Percentiles rank a stretch among this genome's conserved stretches.
Conservation (phyloP, 1,140 invertebrate genomes). For the Aphidius ervi region DNA sequence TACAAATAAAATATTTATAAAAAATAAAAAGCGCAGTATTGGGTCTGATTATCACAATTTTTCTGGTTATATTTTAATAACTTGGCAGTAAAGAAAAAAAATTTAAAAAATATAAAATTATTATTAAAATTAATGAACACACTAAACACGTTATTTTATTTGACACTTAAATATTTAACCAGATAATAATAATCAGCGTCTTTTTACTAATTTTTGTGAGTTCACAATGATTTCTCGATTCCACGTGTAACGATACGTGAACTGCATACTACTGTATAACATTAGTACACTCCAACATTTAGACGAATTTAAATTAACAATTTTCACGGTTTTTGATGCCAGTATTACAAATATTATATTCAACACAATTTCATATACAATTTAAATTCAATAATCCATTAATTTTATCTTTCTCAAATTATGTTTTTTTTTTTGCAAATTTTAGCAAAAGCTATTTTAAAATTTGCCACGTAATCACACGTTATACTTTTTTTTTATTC, state of each 20-base stretch:
- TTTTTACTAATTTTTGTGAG: slow-evolving; percentile 84
- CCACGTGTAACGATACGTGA: slow-evolving; percentile 82
- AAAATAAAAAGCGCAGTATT: not conserved
- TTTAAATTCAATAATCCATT: not conserved
- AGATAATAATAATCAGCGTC: slow-evolving; percentile 58
- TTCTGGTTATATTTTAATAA: not conserved
- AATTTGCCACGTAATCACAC: no score
- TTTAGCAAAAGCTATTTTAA: no score
- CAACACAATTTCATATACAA: not conserved
- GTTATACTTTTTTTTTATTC: no score
- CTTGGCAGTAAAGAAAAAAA: no score
- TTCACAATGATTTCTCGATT: slow-evolving; percentile 85
- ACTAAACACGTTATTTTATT: not conserved
- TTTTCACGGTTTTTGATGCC: slow-evolving; percentile 39
- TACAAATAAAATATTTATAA: slow-evolving; percentile 2
- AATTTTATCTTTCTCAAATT: no score
- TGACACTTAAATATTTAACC: not conserved
- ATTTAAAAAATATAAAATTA: not conserved
- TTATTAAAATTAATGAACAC: not conserved
- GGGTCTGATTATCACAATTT: not conserved
- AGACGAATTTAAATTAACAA: slow-evolving; percentile 38
- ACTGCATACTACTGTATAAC: slow-evolving; percentile 59
- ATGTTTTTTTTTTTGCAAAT: no score
- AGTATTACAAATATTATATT: slow-evolving; percentile 34
- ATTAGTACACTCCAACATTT: slow-evolving; percentile 53